Evolutionary conservation across 1,140 invertebrate genomes (phyloP).

Genomic region (Coptotermes formosanus): DNA sequence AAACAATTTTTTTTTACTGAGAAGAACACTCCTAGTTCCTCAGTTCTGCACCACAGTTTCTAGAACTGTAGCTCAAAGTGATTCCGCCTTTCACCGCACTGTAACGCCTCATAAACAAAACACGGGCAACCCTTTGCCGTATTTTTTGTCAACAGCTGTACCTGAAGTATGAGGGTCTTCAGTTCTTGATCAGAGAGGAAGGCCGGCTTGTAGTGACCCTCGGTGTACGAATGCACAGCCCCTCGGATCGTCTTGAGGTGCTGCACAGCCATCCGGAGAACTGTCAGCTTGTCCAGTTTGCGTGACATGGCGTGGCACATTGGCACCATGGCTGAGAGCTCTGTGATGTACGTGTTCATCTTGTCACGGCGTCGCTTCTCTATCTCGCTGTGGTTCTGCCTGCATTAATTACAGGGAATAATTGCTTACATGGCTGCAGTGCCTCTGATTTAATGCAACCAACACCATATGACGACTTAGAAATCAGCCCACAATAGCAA

Average conservation of each 20-base stretch:
- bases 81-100: no score
- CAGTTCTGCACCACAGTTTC: no score
- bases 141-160: conserved; percentile 43
- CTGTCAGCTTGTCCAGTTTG: conserved; percentile 91
- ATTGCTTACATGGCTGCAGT: no score
- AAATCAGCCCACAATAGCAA: no score
- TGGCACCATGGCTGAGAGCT: conserved; percentile 86
- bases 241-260: conserved; percentile 82
- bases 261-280: conserved; percentile 91
- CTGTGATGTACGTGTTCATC: conserved; percentile 94
- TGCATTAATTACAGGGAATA: conserved; percentile 41
- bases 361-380: conserved; percentile 92
- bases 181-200: conserved; percentile 88
- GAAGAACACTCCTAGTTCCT: no score
- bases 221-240: conserved; percentile 74
- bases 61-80: no score
- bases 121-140: no score
- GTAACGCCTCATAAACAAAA: no score
- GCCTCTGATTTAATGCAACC: no score
- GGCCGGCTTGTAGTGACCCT: conserved; percentile 79
- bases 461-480: no score
- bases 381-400: conserved; percentile 94
- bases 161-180: conserved; percentile 76
- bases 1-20: no score
- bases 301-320: conserved; percentile 91